These are phyloP conservation scores for Ailuropoda melanoleuca DNA, from an alignment of 2,113 vertebrate genomes.

Conservation along the genomic window DNA sequence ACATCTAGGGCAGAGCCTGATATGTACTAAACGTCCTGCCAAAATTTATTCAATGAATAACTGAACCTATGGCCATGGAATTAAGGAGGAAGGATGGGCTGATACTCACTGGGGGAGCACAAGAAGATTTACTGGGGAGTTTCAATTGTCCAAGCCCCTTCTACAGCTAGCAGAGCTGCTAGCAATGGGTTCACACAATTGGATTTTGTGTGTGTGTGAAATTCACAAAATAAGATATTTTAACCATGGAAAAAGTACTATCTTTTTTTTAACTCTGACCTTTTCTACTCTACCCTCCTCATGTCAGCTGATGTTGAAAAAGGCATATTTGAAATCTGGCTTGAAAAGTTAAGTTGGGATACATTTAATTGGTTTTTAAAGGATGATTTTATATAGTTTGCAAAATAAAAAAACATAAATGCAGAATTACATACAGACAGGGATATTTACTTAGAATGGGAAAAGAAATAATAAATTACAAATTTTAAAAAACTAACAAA, in stretches of 20 bases:
- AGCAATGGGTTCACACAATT: background rate
- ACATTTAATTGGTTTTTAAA: background rate
- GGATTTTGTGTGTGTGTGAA: background rate
- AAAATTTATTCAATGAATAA: background rate
- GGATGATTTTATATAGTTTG: background rate
- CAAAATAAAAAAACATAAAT: background rate
- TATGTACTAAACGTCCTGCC: background rate
- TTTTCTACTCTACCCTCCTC: background rate
- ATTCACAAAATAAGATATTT: background rate
- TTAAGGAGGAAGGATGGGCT: too few species aligned
- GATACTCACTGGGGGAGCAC: too few species aligned
- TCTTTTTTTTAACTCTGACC: background rate
- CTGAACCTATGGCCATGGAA: background rate
- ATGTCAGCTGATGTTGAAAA: background rate
- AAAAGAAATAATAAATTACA: background rate
- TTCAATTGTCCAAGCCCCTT: background rate
- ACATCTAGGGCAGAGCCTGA: background rate
- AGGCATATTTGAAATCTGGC: background rate
- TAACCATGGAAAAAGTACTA: background rate
- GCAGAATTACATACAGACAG: background rate
- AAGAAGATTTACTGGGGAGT: background rate
- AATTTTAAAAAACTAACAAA: background rate
- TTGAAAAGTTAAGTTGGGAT: background rate
- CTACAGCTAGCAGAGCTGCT: background rate
- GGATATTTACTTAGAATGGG: background rate